Evolutionary conservation across 1,140 invertebrate genomes (phyloP).

Genomic region (Oncopeltus fasciatus): DNA sequence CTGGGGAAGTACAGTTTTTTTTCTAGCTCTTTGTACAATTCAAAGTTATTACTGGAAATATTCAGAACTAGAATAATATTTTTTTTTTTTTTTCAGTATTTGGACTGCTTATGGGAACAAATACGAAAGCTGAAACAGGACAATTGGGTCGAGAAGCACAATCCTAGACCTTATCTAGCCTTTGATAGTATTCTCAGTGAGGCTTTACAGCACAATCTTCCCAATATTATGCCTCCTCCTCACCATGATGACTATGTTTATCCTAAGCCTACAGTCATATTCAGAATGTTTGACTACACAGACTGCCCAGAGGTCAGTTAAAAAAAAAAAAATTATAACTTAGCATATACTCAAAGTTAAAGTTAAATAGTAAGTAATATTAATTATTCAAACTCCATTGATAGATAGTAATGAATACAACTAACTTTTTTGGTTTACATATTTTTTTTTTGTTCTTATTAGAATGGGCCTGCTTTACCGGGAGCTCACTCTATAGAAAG

Average conservation of each 20-base stretch:
- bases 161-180: slow-evolving; percentile 82
- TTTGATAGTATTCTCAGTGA: slow-evolving; percentile 92
- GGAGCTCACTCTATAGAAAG: slow-evolving; percentile 94
- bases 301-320: slow-evolving; percentile 76
- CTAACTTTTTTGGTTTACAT: background rate
- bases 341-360: background rate
- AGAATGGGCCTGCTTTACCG: slow-evolving; percentile 59
- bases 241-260: slow-evolving; percentile 80
- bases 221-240: slow-evolving; percentile 71
- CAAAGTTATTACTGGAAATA: too few relatives aligned
- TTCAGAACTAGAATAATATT: background rate
- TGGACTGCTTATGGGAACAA: slow-evolving; percentile 95
- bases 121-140: slow-evolving; percentile 80
- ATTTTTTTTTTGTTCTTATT: background rate
- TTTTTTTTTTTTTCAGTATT: slow-evolving; percentile 41
- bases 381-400: too few relatives aligned
- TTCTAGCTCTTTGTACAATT: too few relatives aligned
- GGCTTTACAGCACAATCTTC: slow-evolving; percentile 88
- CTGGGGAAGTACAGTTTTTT: too few relatives aligned
- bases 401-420: too few relatives aligned
- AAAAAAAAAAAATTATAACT: background rate
- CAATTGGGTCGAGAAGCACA: slow-evolving; percentile 95
- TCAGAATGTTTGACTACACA: slow-evolving; percentile 95
- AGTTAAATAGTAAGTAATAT: too few relatives aligned
- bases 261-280: slow-evolving; percentile 80